phyloP scores from a whole-genome alignment of 1,140 invertebrate species.

The Lanistes nyassanus region DNA sequence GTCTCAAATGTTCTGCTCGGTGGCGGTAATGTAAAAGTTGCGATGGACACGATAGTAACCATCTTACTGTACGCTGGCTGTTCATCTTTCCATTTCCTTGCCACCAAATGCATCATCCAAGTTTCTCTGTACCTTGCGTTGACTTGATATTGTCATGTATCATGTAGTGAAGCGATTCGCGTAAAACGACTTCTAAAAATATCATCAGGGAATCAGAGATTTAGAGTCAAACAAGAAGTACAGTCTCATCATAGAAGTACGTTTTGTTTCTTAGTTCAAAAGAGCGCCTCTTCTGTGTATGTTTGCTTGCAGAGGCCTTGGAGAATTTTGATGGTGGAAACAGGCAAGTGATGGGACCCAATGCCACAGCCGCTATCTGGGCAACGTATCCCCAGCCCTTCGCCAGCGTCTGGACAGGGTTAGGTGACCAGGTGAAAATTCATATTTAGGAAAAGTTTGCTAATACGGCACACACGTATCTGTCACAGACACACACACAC shows the following conservation, averaged over 20 bases:
- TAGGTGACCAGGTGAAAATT: conserved; percentile 69
- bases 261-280: too few relatives aligned
- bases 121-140: background rate
- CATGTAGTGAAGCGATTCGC: too few relatives aligned
- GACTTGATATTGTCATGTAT: background rate
- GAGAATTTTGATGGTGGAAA: conserved; percentile 67
- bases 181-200: too few relatives aligned
- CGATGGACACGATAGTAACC: background rate
- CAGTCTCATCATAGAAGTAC: too few relatives aligned
- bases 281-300: background rate
- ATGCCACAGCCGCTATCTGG: conserved; percentile 71
- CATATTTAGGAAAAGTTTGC: background rate
- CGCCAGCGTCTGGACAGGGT: conserved; percentile 63
- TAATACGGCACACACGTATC: background rate
- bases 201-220: too few relatives aligned
- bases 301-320: conserved; percentile 64
- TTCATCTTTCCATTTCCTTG: background rate
- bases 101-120: background rate
- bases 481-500: conserved; percentile 11
- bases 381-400: conserved; percentile 71
- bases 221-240: too few relatives aligned
- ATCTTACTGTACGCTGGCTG: background rate
- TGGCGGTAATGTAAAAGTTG: background rate
- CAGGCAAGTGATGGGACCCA: conserved; percentile 43
- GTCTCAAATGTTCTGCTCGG: background rate